Percentiles rank a stretch among this genome's conserved stretches.
phyloP scores from a whole-genome alignment of 2,888 invertebrate genomes.

The Rhingia rostrata region DNA sequence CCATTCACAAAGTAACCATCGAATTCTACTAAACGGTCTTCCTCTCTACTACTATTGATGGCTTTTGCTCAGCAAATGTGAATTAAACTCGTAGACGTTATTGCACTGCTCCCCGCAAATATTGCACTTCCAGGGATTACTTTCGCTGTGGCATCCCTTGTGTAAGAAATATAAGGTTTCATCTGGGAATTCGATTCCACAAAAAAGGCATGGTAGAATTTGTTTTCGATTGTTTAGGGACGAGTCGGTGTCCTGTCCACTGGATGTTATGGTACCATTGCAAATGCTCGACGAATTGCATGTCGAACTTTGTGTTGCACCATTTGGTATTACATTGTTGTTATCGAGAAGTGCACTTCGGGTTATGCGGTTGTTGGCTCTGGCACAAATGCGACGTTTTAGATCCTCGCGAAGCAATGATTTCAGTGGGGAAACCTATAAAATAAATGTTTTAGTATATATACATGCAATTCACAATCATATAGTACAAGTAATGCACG shows the following conservation, averaged over 20 bases:
- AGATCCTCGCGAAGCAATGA: conserved; percentile 92
- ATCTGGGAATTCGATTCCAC: conserved; percentile 97
- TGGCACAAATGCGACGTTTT: conserved; percentile 90
- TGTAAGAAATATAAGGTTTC: conserved; percentile 98
- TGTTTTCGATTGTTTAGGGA: conserved; percentile 83
- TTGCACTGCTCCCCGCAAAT: conserved; percentile 97
- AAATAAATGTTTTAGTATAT: background rate
- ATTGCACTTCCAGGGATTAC: conserved; percentile 98
- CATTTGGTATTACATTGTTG: conserved; percentile 81
- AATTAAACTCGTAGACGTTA: conserved; percentile 98
- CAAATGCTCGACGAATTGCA: conserved; percentile 84
- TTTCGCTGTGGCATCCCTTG: conserved; percentile 98
- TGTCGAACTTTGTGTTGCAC: conserved; percentile 77
- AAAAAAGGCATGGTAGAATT: conserved; percentile 92
- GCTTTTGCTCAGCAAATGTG: conserved; percentile 96
- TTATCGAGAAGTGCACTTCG: conserved; percentile 80
- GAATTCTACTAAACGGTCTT: conserved; percentile 13
- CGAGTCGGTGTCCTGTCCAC: conserved; percentile 85
- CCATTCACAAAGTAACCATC: conserved; percentile 35
- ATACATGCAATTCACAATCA: background rate
- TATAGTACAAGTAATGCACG: too few species aligned
- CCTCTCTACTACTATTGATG: conserved; percentile 87
- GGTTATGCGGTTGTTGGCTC: conserved; percentile 85
- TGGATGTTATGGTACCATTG: conserved; percentile 89
- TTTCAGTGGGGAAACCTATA: conserved; percentile 90